These are phyloP conservation scores for Mormyrops attenuatus DNA, from an alignment of 2,797 vertebrate genomes.

Conservation along the genomic window DNA sequence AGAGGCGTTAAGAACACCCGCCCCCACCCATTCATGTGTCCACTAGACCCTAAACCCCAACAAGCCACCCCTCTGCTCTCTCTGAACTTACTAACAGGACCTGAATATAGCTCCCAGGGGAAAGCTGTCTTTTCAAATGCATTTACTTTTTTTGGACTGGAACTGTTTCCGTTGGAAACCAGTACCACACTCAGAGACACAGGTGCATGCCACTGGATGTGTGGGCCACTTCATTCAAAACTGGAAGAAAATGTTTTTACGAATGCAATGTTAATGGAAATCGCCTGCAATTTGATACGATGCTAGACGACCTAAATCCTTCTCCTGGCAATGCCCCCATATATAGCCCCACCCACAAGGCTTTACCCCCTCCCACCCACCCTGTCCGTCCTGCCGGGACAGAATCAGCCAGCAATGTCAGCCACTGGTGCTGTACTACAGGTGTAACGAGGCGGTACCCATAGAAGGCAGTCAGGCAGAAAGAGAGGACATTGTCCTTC, in stretches of 20 bases:
- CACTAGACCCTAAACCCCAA: not conserved
- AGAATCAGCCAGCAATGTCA: not conserved
- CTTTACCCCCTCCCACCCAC: not conserved
- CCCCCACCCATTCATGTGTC: not conserved
- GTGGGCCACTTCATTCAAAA: not conserved
- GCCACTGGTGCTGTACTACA: not conserved
- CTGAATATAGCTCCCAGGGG: not conserved
- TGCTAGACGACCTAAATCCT: not conserved
- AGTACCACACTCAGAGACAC: not conserved
- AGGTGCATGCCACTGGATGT: not conserved
- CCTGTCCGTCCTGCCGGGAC: not conserved
- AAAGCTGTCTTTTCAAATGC: not conserved
- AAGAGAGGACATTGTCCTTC: not conserved
- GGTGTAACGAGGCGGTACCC: not conserved
- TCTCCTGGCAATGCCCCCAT: no score
- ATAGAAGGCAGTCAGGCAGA: not conserved
- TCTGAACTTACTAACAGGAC: conserved; percentile 2
- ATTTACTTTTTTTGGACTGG: not conserved
- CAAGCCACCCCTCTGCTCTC: not conserved
- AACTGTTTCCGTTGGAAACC: not conserved
- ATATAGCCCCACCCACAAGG: not conserved
- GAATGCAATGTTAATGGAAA: not conserved
- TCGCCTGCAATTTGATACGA: not conserved
- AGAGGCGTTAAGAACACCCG: not conserved
- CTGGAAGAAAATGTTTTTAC: not conserved